phyloP scores from a whole-genome alignment of 2,113 vertebrate genomes.

The Caloenas nicobarica region DNA sequence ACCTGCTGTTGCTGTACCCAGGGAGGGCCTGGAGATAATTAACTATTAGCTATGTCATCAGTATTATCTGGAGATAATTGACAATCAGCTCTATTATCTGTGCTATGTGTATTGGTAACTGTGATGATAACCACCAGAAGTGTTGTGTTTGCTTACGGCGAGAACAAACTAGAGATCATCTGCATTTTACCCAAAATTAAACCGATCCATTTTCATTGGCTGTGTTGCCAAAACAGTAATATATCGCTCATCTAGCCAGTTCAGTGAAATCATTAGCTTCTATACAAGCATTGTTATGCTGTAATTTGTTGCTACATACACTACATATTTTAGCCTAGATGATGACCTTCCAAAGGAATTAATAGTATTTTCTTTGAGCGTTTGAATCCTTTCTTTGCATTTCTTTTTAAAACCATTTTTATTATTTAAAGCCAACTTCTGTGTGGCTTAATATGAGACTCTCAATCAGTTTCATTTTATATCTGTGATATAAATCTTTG shows the following conservation, averaged over 20 bases:
- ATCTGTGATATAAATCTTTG: conserved; percentile 1
- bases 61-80: background rate
- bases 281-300: background rate
- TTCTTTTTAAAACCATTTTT: background rate
- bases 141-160: background rate
- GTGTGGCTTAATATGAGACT: background rate
- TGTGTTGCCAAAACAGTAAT: background rate
- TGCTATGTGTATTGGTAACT: too few species aligned
- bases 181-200: background rate
- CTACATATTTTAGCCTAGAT: background rate
- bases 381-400: conserved; percentile 13
- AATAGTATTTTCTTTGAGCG: background rate
- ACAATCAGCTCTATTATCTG: too few species aligned
- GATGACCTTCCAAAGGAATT: background rate
- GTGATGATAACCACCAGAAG: too few species aligned
- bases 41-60: too few species aligned
- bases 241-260: fast-evolving
- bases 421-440: conserved; percentile 31
- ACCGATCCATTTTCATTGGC: background rate
- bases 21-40: background rate
- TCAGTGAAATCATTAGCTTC: background rate
- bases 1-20: background rate
- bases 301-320: background rate
- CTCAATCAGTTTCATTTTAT: conserved; percentile 12
- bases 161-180: background rate